phyloP scores from a whole-genome alignment of 1,140 invertebrate species.

The Leptinotarsa texana region DNA sequence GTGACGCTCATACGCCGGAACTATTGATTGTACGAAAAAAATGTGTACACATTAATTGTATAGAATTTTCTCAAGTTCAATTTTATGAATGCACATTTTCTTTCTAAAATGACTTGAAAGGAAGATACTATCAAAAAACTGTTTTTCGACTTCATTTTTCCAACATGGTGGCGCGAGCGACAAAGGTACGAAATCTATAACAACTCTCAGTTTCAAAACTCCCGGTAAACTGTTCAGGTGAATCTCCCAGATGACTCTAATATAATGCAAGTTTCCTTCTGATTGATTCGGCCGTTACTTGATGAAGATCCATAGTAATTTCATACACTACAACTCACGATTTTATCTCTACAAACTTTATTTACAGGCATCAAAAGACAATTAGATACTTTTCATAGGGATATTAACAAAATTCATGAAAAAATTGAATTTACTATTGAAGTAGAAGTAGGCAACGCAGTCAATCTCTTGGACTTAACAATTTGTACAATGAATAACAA shows the following conservation, averaged over 20 bases:
- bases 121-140: neutral
- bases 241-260: neutral
- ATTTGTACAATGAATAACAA: no score
- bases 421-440: no score
- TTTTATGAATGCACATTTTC: neutral
- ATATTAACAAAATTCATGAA: no score
- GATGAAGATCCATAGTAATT: no score
- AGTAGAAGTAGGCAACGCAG: no score
- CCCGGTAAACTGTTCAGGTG: neutral
- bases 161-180: neutral
- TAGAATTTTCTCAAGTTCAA: neutral
- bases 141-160: neutral
- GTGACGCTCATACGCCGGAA: no score
- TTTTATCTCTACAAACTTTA: no score
- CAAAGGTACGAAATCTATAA: neutral
- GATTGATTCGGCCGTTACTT: no score
- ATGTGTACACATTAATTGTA: neutral
- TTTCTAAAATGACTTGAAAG: neutral
- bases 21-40: neutral
- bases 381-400: no score
- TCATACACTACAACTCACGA: no score
- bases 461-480: no score
- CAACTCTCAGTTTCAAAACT: neutral
- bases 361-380: no score
- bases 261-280: neutral